A percentile compares a stretch with the other conserved stretches of the same genome.
Evolutionary conservation across 2,113 vertebrate species (phyloP).

Genomic region (Crotalus tigris): DNA sequence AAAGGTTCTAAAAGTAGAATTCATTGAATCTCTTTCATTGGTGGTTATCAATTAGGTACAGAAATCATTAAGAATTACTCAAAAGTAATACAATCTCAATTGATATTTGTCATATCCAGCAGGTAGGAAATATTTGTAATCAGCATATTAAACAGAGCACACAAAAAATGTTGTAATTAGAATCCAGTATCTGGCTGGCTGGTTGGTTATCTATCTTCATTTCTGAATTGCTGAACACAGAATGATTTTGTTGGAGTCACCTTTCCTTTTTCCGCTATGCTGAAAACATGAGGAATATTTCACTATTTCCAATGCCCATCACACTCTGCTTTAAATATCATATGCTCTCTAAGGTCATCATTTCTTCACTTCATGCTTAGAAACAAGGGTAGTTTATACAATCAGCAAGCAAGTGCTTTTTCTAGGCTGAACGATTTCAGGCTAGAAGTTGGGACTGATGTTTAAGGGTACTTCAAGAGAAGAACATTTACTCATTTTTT

Average conservation of each 20-base stretch:
- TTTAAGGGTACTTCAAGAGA: not conserved
- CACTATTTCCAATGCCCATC: not conserved
- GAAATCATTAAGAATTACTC: not conserved
- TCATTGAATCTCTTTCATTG: constrained; percentile 4
- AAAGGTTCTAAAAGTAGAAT: not conserved
- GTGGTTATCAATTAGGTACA: not conserved
- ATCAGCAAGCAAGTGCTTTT: not conserved
- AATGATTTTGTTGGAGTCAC: not conserved
- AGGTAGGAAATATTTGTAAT: not conserved
- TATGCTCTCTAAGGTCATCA: not conserved
- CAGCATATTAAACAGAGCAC: not conserved
- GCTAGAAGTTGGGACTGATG: not conserved
- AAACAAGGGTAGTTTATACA: not conserved
- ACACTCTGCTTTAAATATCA: not conserved
- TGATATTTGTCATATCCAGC: too few species aligned
- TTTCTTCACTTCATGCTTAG: not conserved
- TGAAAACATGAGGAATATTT: not conserved
- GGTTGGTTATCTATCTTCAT: not conserved
- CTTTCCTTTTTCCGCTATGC: not conserved
- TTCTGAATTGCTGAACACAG: not conserved
- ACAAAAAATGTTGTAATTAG: not conserved
- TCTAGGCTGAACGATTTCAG: not conserved
- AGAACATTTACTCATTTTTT: not conserved
- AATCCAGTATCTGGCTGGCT: not conserved
- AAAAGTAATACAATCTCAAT: not conserved